Evolutionary conservation across 2,797 vertebrate species (phyloP).

Genomic region (Etheostoma nigrum): DNA sequence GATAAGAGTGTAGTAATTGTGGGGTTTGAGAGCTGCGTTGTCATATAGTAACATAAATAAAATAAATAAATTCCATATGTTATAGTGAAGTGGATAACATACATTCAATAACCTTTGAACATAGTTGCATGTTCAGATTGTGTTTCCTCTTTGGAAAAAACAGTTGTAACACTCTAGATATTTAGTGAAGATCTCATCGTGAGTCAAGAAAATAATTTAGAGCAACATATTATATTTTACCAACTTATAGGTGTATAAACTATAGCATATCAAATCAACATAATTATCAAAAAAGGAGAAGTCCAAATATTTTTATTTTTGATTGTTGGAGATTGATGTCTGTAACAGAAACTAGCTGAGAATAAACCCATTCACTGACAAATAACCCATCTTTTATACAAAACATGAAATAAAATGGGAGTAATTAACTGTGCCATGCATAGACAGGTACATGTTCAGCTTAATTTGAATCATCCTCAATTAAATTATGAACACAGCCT

Average conservation of each 20-base stretch:
- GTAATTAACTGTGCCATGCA: background rate
- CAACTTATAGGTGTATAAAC: background rate
- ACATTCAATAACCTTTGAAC: background rate
- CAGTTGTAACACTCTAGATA: background rate
- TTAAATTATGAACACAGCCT: conserved; percentile 8
- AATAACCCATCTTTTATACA: background rate
- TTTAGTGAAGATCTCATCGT: background rate
- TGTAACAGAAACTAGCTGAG: background rate
- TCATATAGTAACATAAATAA: background rate
- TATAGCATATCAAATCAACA: background rate
- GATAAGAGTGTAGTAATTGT: conserved; percentile 23
- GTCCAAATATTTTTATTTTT: background rate
- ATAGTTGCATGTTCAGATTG: background rate
- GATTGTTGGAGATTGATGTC: background rate
- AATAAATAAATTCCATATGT: background rate
- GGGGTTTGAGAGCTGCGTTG: conserved; percentile 17
- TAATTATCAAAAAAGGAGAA: background rate
- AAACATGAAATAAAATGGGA: background rate
- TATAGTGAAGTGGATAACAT: conserved; percentile 4
- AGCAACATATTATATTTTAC: background rate
- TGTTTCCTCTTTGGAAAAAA: background rate
- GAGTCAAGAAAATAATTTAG: background rate
- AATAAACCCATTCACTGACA: background rate
- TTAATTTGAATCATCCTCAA: conserved; percentile 11
- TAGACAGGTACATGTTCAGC: background rate